Base-by-base conservation (phyloP, 2,888 invertebrate species). In the Melipona bicolor region DNA sequence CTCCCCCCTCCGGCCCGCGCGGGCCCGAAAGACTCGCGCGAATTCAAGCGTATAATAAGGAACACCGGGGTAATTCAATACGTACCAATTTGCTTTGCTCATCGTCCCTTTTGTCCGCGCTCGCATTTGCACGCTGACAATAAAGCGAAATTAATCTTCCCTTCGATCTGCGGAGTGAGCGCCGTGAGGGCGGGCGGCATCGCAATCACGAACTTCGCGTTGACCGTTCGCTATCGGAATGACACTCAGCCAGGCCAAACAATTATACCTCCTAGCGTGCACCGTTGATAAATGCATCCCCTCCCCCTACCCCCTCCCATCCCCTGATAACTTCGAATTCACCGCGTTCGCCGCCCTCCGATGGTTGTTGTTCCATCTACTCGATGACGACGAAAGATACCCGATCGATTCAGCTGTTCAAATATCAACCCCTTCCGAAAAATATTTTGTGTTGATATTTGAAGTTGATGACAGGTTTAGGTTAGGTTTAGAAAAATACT, bases 101-200 rank as follows among this genome's bases (percentile, higher is more conserved):
- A 75, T 81, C 85, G 75, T 79, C 79, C 77, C 82, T 80, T 83
- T 85, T 86, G 78, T 77, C 50, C 75, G 85, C 85, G 76, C 68
- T 61, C 71, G 77, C 87, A 75, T 88, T 86, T 81, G 83, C 88
- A 86, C 81, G 78, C 84, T 64, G 84, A 84, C 86, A 86, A 84
- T 80, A 78, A 84, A 84, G 77, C 82, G 81, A 88, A 43, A 87
- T 88, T 88, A 88, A 88, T 88, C 88, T 88, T 87, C 88, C 87
- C 87, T 85, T 88, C 88, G 88, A 88, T 88, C 79, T 85, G 71
- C 84, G 70, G n/a, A 52, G 77, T 74, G 70, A 36, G 56, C 15
- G 73, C 24, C 24, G 49, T 49, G 24, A 19, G 74, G 36, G 27
- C 75, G 27, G 27, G 27, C 27, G 49, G 69, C 80, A 81, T 79